Evolutionary conservation across 1,140 invertebrate genomes (phyloP), one percentile per base, ranked within the genome.

Genomic region (Solenopsis fugax): DNA sequence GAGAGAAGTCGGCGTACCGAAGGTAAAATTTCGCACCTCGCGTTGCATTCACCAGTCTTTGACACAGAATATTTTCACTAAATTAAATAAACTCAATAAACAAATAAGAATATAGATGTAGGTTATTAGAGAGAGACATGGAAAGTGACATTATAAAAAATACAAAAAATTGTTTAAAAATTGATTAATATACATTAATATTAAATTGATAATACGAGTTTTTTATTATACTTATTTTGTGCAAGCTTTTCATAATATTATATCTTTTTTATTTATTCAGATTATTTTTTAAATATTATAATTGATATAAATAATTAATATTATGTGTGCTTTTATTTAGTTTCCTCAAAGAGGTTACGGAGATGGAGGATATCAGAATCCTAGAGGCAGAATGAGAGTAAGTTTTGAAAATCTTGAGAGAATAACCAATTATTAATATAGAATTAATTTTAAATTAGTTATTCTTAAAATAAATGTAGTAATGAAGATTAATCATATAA

Each of bases 1-100:
- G 84, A 96, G 98, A 94, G 98, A 98, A 96, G 97, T 98, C 93
- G 97, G 97, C 95, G 96, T 97, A 92, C 96, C 97, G 92, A 98
- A 98, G 97, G 97, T 98, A 96, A 96, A 48, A 56, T 56, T 69
- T 69, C 9, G n/a, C 6, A 24, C 1, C 0, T 34, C 84, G 81
- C 52, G 13, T 73, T n/a, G 1, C 37, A 41, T 54, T 54, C 18
- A 52, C 4, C 12, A n/a, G 0, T 50, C 2, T 73, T 50, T 24
- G 13, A 7, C 0, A 24, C 18, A 3, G 10, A 12, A 58, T 45
- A 29, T 54, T 18, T 41, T 29, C 24, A 9, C 2, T 29, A 41
- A 50, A 56, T 24, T 13, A 18, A 71, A n/a, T 54, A 54, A 48
- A 29, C 13, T 76, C 10, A 34, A 62, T 45, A 48, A 76, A 29